Evolutionary conservation across 2,797 vertebrate species (phyloP).

Genomic region (Gobio occitaniae): DNA sequence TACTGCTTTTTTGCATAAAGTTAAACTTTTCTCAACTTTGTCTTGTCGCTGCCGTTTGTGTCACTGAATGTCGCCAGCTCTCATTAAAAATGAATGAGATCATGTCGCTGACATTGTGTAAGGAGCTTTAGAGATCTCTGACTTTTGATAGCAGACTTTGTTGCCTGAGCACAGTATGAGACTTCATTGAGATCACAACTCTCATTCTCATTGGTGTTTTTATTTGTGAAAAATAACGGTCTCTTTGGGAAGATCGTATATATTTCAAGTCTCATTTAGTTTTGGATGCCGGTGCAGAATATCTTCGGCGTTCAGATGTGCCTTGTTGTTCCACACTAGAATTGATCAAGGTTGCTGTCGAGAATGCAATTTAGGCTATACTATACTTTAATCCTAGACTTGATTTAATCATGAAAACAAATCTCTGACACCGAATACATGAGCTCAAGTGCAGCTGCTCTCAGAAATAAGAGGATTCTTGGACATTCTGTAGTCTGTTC

Average conservation of each 20-base stretch:
- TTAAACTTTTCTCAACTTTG: slow-evolving; percentile 15
- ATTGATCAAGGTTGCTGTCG: background rate
- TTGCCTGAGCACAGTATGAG: background rate
- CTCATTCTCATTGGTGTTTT: background rate
- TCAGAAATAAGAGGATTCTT: background rate
- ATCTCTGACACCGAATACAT: background rate
- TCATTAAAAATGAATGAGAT: slow-evolving; percentile 35
- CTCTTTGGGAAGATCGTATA: background rate
- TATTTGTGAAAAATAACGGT: background rate
- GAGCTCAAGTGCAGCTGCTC: background rate
- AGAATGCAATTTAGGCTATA: slow-evolving; percentile 8
- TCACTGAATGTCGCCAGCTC: slow-evolving; percentile 16
- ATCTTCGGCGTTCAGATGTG: background rate
- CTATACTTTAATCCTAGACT: slow-evolving; percentile 21
- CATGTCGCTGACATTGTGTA: background rate
- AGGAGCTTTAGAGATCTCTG: slow-evolving; percentile 8
- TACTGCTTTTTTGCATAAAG: slow-evolving; percentile 12
- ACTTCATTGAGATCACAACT: background rate
- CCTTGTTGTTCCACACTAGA: background rate
- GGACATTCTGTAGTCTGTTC: background rate
- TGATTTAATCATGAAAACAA: slow-evolving; percentile 32
- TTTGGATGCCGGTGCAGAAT: background rate
- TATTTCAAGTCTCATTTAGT: background rate
- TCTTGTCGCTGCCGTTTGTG: slow-evolving; percentile 4
- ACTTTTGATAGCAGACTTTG: slow-evolving; percentile 1